Evolutionary conservation across 2,113 vertebrate genomes (phyloP).

Genomic region (Strix uralensis): DNA sequence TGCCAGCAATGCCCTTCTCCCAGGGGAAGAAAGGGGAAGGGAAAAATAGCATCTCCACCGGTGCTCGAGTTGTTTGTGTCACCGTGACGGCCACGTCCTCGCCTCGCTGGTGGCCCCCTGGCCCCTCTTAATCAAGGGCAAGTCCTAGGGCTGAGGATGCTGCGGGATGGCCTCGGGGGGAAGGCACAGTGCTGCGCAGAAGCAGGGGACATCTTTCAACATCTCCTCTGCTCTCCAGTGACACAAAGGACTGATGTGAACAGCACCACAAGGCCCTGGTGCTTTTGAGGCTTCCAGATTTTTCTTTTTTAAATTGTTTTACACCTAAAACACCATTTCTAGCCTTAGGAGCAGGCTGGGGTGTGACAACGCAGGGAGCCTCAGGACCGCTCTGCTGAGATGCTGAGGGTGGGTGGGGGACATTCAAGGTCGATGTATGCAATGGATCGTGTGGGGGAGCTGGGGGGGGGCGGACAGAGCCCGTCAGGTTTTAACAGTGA

Average conservation of each 20-base stretch:
- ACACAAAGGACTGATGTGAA: neutral
- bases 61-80: neutral
- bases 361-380: neutral
- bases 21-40: neutral
- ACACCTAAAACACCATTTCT: fast-evolving
- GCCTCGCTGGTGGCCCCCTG: fast-evolving
- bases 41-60: neutral
- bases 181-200: neutral
- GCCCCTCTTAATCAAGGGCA: fast-evolving
- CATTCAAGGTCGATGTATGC: neutral
- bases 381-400: neutral
- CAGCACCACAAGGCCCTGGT: fast-evolving
- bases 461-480: neutral
- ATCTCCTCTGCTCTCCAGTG: fast-evolving
- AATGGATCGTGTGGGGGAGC: neutral
- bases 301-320: neutral
- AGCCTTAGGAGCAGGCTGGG: neutral
- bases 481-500: neutral
- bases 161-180: neutral
- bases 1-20: neutral
- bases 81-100: fast-evolving
- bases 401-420: neutral
- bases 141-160: neutral
- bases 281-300: neutral
- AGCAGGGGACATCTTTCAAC: neutral